A percentile compares a stretch with the other conserved stretches of the same genome.
These are phyloP conservation scores for Tenthredo distinguenda DNA, from an alignment of 2,888 invertebrate genomes.

Conservation along the genomic window DNA sequence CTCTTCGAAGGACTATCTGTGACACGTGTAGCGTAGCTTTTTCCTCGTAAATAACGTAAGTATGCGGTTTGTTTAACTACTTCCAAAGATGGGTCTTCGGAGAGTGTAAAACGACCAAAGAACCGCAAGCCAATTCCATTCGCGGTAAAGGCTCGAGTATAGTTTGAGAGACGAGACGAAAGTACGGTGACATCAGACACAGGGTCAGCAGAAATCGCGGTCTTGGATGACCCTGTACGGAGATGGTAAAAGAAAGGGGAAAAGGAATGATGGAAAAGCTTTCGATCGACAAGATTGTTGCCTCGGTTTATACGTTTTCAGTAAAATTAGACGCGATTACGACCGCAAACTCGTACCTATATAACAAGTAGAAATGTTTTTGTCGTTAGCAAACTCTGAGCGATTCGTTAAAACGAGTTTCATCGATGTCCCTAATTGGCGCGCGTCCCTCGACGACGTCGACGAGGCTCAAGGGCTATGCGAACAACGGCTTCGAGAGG, in stretches of 20 bases:
- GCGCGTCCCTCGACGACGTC: slow-evolving; percentile 56
- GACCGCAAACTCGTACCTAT: neutral
- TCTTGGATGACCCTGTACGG: neutral
- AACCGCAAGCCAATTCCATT: slow-evolving; percentile 1
- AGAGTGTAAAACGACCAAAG: neutral
- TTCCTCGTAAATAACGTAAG: neutral
- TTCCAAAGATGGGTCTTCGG: neutral
- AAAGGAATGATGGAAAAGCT: neutral
- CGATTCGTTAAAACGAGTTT: slow-evolving; percentile 65
- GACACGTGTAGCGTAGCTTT: neutral
- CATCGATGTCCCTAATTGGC: slow-evolving; percentile 70
- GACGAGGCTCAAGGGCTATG: slow-evolving; percentile 55
- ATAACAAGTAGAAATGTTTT: neutral
- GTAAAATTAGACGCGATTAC: slow-evolving; percentile 10
- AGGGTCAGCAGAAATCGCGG: neutral
- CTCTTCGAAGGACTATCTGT: neutral
- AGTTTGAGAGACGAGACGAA: neutral
- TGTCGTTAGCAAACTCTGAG: slow-evolving; percentile 21
- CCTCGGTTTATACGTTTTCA: neutral
- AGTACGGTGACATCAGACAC: neutral
- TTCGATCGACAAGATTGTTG: neutral
- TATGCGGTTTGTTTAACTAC: slow-evolving; percentile 1
- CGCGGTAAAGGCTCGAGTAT: neutral
- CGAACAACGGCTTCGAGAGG: slow-evolving; percentile 52
- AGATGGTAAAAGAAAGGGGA: neutral